Evolutionary conservation across 2,797 vertebrate species (phyloP), one percentile per base, ranked within the genome.

Genomic region (Lacerta viridis): DNA sequence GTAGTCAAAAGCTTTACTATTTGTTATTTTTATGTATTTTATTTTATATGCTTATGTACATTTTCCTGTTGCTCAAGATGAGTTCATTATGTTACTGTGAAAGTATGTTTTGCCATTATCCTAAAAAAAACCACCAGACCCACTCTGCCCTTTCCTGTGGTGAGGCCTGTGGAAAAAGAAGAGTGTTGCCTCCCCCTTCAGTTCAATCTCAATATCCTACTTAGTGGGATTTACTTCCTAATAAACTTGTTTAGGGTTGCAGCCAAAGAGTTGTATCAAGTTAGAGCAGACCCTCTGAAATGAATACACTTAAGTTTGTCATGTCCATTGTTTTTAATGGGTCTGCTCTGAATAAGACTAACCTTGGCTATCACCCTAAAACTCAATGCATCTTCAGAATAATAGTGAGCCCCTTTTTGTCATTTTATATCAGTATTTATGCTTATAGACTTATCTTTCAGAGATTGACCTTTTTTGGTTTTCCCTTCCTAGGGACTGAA

Each of bases 401-500:
- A 50, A 83, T 17, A 11, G 4, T 59, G 25, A 11, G 11, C 1
- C 33, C 25, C 6, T 61, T 80, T 72, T 50, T 11, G 1, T 46
- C 55, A 59, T 59, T 59, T 59, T 59, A 59, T 61, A 20, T 61
- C 1, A 20, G 59, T 61, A 61, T 61, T 61, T 20, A 61, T 61
- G 5, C 59, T 61, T 61, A 61, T 6, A 61, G 59, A 20, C 18
- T 20, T 50, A 23, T 23, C 61, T 64, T 64, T 64, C 59, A 61
- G 20, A 20, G 0, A 64, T 64, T 64, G 20, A 61, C 59, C 59
- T 5, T 61, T 20, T 11, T 7, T 59, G 11, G 10, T 1, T 1
- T 33, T 59, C 83, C 50, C 36, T 17, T 79, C 68, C 55, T 85
- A 98, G 98, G 98, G 98, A 59, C 96, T 98, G 29, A 98, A 98